phyloP scores from a whole-genome alignment of 2,113 vertebrate genomes.

The Rhinoderma darwinii region DNA sequence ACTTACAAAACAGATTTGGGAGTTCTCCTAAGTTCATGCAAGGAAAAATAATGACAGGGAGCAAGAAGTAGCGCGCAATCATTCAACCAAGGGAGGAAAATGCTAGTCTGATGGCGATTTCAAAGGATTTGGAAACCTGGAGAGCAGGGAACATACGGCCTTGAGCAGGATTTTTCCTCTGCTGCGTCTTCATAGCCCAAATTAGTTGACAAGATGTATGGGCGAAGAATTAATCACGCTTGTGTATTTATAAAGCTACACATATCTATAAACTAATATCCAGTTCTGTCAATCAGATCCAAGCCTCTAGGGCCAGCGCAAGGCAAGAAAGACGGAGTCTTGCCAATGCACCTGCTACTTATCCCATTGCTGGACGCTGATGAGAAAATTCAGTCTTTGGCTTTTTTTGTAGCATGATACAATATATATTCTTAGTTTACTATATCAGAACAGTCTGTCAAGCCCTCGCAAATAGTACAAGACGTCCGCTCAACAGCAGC shows the following conservation, averaged over 20 bases:
- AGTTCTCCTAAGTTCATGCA: slow-evolving; percentile 26
- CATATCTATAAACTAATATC: slow-evolving; percentile 37
- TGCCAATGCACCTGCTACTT: slow-evolving; percentile 35
- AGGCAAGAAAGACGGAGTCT: slow-evolving; percentile 9
- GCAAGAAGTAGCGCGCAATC: neutral
- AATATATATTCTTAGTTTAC: neutral
- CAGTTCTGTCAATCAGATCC: slow-evolving; percentile 36
- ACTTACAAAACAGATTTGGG: slow-evolving; percentile 43
- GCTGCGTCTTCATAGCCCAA: slow-evolving; percentile 37
- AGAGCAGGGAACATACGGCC: slow-evolving; percentile 15
- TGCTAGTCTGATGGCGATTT: slow-evolving; percentile 25
- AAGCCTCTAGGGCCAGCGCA: neutral
- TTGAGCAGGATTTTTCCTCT: slow-evolving; percentile 19
- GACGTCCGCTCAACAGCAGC: neutral
- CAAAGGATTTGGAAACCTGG: slow-evolving; percentile 28
- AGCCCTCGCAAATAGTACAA: neutral
- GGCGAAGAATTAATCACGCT: slow-evolving; percentile 42
- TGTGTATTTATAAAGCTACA: slow-evolving; percentile 32
- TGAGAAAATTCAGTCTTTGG: slow-evolving; percentile 14
- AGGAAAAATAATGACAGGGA: slow-evolving; percentile 44
- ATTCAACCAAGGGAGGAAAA: slow-evolving; percentile 20
- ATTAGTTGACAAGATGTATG: slow-evolving; percentile 42
- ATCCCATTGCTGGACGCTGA: slow-evolving; percentile 34
- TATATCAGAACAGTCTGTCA: neutral
- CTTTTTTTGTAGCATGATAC: neutral